Conservation (phyloP, 92 coral and sea anemone genomes). For the Paragorgia papillata region DNA sequence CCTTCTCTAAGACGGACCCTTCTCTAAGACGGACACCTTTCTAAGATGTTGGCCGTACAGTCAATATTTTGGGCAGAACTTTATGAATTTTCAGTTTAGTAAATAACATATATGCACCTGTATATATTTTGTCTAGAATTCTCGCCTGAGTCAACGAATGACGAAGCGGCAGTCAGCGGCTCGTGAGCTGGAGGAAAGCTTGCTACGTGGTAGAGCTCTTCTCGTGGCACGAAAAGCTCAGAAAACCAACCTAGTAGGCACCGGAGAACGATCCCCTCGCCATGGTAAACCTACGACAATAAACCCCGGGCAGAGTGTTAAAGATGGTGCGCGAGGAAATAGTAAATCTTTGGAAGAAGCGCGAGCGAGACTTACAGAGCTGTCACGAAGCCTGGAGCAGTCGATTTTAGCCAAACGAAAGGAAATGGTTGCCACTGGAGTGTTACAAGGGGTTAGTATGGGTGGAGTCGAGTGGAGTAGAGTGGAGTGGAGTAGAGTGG, state of each 20-base stretch:
- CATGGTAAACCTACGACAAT: background rate
- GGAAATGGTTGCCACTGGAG: background rate
- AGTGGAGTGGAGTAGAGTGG: too few species aligned
- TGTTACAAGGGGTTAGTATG: too few species aligned
- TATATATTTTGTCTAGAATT: constrained; percentile 4
- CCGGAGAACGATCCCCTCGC: background rate
- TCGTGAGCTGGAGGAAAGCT: constrained; percentile 24
- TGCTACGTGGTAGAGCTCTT: constrained; percentile 31
- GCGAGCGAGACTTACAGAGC: background rate
- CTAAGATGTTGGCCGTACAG: too few species aligned
- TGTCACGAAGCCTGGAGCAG: background rate
- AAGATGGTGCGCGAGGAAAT: background rate
- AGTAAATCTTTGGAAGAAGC: background rate
- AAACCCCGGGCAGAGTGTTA: background rate
- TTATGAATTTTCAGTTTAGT: too few species aligned
- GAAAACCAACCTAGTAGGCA: background rate
- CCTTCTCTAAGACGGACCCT: too few species aligned
- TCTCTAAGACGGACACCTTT: too few species aligned
- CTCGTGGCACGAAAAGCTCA: constrained; percentile 11
- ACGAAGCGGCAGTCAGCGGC: constrained; percentile 7
- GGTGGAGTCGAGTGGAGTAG: too few species aligned
- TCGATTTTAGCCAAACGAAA: background rate
- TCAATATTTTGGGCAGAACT: too few species aligned
- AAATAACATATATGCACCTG: too few species aligned
- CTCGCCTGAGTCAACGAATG: constrained; percentile 11